Conservation (phyloP, 2,888 invertebrate species). For the Allacma fusca region DNA sequence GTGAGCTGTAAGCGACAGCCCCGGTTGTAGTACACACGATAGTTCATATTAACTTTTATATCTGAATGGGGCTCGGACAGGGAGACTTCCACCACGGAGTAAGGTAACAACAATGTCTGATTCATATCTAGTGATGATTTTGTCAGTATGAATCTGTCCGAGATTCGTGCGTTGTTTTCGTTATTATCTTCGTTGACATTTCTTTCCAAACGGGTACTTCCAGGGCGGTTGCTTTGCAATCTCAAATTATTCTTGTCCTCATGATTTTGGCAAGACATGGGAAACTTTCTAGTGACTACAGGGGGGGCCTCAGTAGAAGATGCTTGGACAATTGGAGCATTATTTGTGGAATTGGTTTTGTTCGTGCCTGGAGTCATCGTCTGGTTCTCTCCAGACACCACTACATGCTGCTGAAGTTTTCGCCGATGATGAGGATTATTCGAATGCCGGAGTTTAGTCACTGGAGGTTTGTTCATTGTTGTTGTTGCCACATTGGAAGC, state of each 20-base stretch:
- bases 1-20: conserved; percentile 57
- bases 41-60: conserved; percentile 5
- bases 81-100: too few relatives aligned
- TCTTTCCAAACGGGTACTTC: too few relatives aligned
- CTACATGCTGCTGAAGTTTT: neutral
- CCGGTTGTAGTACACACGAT: conserved; percentile 50
- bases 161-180: too few relatives aligned
- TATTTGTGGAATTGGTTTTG: conserved; percentile 3
- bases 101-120: too few relatives aligned
- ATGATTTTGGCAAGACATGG: conserved; percentile 13
- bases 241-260: conserved; percentile 36
- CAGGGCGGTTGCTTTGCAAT: too few relatives aligned
- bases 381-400: conserved; percentile 8
- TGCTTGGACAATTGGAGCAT: neutral
- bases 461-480: neutral
- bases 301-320: neutral
- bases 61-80: neutral
- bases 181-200: too few relatives aligned
- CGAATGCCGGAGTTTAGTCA: conserved; percentile 27
- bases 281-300: neutral
- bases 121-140: too few relatives aligned
- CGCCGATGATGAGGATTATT: conserved; percentile 25
- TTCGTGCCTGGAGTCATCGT: neutral
- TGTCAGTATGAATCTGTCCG: too few relatives aligned
- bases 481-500: neutral